Evolutionary conservation across 2,113 vertebrate species (phyloP).

Genomic region (Aegotheles bennettii): DNA sequence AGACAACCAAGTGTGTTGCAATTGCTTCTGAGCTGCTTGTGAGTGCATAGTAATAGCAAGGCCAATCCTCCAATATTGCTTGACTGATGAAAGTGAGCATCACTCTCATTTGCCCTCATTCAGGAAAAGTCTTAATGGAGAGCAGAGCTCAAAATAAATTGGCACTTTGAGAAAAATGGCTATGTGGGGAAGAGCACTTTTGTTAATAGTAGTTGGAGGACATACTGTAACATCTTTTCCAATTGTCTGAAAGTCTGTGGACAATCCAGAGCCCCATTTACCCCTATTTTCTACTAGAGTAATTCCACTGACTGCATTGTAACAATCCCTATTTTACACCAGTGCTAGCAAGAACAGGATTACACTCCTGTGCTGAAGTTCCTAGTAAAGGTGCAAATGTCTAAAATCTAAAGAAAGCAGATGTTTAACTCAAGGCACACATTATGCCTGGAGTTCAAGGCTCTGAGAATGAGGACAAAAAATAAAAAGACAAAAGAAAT

Average conservation of each 20-base stretch:
- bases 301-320: slow-evolving; percentile 11
- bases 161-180: slow-evolving; percentile 50
- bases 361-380: background rate
- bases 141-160: slow-evolving; percentile 47
- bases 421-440: slow-evolving; percentile 20
- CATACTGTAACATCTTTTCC: slow-evolving; percentile 46
- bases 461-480: slow-evolving; percentile 19
- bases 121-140: slow-evolving; percentile 51
- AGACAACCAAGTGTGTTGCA: slow-evolving; percentile 39
- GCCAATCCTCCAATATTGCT: background rate
- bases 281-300: background rate
- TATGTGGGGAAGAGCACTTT: slow-evolving; percentile 42
- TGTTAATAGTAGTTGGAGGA: slow-evolving; percentile 58
- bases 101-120: slow-evolving; percentile 58
- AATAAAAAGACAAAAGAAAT: slow-evolving; percentile 31
- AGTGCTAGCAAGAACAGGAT: background rate
- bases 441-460: slow-evolving; percentile 21
- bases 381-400: background rate
- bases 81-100: slow-evolving; percentile 52
- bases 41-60: slow-evolving; percentile 51
- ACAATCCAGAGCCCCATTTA: slow-evolving; percentile 27
- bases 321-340: background rate
- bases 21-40: slow-evolving; percentile 48
- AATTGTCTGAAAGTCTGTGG: slow-evolving; percentile 51
- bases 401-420: background rate